Base-by-base conservation (phyloP, 23 tunicate species). In the Phallusia fumigata region DNA sequence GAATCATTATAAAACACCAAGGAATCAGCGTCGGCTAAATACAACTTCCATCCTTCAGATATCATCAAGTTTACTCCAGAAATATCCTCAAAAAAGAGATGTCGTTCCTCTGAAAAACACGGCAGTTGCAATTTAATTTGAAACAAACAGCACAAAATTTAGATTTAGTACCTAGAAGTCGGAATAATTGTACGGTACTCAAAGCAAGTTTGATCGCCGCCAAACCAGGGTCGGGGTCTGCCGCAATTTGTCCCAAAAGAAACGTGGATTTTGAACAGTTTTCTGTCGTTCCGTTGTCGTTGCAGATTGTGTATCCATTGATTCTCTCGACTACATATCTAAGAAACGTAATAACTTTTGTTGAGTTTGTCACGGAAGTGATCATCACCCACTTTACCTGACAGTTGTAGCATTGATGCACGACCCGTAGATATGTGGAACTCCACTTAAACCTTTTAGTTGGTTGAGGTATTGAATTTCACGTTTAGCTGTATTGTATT, bases 321-420 rank as follows among this genome's bases (percentile, higher is more conserved):
- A 94, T 87, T 22, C 90, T 65, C 78, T 94, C 98, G 21, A 94
- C 98, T 35, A 94, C 65, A 74, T 94, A 94, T 44, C 98, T 94
- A 74, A 26, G 76, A 11, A 58, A 58, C 26, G 28, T 6, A 22
- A 58, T 24, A 58, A 58, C 69, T 58, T 1, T 58, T 58, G 69
- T 58, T n/a, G n/a, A n/a, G n/a, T n/a, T n/a, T n/a, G n/a, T n/a
- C n/a, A n/a, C n/a, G n/a, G n/a, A n/a, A n/a, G 10, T 40, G 47
- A 40, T 40, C 5, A 10, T 40, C 47, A 10, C 10, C n/a, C 13
- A 32, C 34, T 11, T 76, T 32, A 91, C 96, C 86, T 79, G 31
- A 87, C 77, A 19, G 84, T 75, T 21, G 30, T 32, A 24, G 69
- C 90, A 65, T 81, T 78, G 32, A 89, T 49, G 76, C 98, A 94